Base-by-base conservation (phyloP, 2,797 vertebrate genomes). In the Ispidina picta region DNA sequence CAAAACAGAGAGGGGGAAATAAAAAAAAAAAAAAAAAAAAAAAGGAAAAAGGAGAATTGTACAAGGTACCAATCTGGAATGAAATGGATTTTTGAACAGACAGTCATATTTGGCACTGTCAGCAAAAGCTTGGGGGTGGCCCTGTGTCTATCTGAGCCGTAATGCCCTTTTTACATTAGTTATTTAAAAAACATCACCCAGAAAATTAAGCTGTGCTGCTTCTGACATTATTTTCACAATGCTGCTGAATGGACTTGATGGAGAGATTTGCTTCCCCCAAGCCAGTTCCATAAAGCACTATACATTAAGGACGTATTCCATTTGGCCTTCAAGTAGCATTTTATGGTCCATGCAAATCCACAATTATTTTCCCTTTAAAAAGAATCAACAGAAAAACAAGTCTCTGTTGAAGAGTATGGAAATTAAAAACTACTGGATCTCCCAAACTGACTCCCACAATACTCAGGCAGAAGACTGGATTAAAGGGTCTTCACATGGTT, bases 401-500 rank as follows among this genome's bases (percentile, higher is more conserved):
- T 79, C 85, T 70, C 90, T 87, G 60, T 14, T 15, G 46, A 63
- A 87, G 69, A 95, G 71, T 31, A 10, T 1, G 29, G 68, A 94
- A 95, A 77, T 89, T 91, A 95, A 89, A 92, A 96, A 83, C 86
- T 70, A 60, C 3, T 54, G 37, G 59, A 86, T 79, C 65, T 75
- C 56, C 83, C 73, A 13, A n/a, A 89, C 26, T 0, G 6, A 60
- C 77, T 91, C 70, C 88, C 49, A 10, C 0, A 3, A 62, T 93
- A 91, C 75, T 95, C 96, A 97, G 69, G 94, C 89, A 37, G 95
- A 91, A 49, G 95, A 54, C 51, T 87, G 62, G n/a, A 84, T 63
- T 5, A 89, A 93, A 35, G 93, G 88, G 15, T 96, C 86, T 46
- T 96, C 91, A 60, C 99, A 99, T 0, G 72, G 97, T 66, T 98